Evolutionary conservation across 2,888 invertebrate species (phyloP).

Genomic region (Calliphora vomitoria): DNA sequence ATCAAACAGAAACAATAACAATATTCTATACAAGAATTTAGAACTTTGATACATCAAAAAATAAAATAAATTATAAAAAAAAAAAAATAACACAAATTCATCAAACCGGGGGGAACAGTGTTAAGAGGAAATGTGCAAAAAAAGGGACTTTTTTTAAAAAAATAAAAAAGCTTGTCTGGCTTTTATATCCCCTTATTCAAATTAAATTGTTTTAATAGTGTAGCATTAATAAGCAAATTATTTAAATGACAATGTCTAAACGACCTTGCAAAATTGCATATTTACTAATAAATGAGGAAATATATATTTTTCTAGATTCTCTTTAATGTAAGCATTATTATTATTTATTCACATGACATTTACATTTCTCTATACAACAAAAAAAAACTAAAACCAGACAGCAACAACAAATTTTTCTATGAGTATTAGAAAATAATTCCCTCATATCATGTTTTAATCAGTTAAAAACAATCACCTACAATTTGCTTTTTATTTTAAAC

Average conservation of each 20-base stretch:
- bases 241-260: not conserved
- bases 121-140: not conserved
- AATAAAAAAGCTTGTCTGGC: too few species aligned
- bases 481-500: constrained; percentile 15
- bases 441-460: not conserved
- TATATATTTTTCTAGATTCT: constrained; percentile 21
- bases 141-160: not conserved
- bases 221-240: too few species aligned
- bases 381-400: not conserved
- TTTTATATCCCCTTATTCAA: too few species aligned
- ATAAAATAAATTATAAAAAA: constrained; percentile 36
- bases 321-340: not conserved
- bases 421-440: too few species aligned
- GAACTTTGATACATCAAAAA: constrained; percentile 56
- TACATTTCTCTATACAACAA: constrained; percentile 17
- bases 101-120: not conserved
- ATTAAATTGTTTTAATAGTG: too few species aligned
- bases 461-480: constrained; percentile 49
- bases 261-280: constrained; percentile 57
- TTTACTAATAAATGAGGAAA: constrained; percentile 65
- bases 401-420: not conserved
- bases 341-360: constrained; percentile 51
- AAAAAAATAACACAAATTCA: constrained; percentile 22
- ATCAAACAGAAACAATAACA: constrained; percentile 49
- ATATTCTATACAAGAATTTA: constrained; percentile 54